These are phyloP conservation scores for Tortricodes alternella DNA, from an alignment of 2,888 invertebrate genomes.

Conservation along the genomic window DNA sequence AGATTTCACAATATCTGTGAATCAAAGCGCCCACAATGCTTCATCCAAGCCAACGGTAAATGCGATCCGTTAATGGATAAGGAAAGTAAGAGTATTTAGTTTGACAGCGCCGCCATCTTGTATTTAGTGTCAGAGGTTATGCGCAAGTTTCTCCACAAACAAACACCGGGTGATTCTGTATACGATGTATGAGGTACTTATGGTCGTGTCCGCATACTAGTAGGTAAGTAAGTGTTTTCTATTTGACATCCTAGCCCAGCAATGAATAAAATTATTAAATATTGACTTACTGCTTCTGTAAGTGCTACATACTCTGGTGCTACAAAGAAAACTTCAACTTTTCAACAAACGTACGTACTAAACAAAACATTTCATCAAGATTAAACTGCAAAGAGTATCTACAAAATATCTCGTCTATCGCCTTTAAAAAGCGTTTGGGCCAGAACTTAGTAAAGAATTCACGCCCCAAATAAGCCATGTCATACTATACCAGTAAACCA, in stretches of 20 bases:
- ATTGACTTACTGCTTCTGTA: no score
- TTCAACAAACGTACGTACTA: no score
- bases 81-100: slow-evolving; percentile 73
- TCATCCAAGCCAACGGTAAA: slow-evolving; percentile 53
- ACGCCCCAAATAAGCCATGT: slow-evolving; percentile 60
- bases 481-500: slow-evolving; percentile 46
- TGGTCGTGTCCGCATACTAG: slow-evolving; percentile 8
- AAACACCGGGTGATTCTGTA: slow-evolving; percentile 58
- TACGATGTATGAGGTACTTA: slow-evolving; percentile 14
- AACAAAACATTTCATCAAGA: no score
- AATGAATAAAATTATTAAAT: background rate
- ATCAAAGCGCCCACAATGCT: slow-evolving; percentile 51
- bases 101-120: slow-evolving; percentile 75
- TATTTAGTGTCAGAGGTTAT: slow-evolving; percentile 70
- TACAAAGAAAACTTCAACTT: no score
- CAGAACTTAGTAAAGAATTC: slow-evolving; percentile 41
- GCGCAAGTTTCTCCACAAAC: slow-evolving; percentile 66
- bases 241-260: background rate
- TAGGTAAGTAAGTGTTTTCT: background rate
- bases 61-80: slow-evolving; percentile 64
- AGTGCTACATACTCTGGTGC: no score
- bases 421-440: background rate
- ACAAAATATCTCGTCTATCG: background rate
- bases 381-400: no score
- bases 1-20: slow-evolving; percentile 52